Evolutionary conservation across 2,113 vertebrate genomes (phyloP).

Genomic region (Notarius quadriscutis): DNA sequence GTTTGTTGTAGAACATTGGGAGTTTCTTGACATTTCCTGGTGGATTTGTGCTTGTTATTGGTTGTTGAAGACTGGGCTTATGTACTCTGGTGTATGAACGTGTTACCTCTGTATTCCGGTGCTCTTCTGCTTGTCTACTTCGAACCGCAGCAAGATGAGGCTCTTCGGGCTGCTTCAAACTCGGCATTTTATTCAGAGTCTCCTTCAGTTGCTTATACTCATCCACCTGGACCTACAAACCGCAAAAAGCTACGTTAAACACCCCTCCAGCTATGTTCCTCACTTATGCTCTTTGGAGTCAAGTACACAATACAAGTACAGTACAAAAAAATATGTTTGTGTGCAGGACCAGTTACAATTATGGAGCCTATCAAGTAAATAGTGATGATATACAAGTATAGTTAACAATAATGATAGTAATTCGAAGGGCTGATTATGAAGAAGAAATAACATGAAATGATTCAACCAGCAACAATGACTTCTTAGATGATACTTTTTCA

Average conservation of each 20-base stretch:
- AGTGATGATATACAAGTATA: background rate
- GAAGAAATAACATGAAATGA: background rate
- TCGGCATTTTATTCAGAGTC: constrained; percentile 77
- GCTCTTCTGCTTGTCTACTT: background rate
- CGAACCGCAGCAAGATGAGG: constrained; percentile 33
- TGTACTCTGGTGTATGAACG: background rate
- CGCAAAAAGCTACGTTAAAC: constrained; percentile 14
- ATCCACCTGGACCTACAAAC: constrained; percentile 83
- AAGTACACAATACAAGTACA: background rate
- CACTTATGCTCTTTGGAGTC: background rate
- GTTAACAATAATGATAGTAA: background rate
- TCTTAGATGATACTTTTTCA: background rate
- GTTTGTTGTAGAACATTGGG: background rate
- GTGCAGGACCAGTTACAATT: background rate
- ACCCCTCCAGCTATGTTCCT: background rate
- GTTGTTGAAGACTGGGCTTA: background rate
- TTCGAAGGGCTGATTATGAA: background rate
- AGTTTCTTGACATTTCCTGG: background rate
- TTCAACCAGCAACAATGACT: background rate
- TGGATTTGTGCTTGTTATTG: background rate
- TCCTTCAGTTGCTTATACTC: constrained; percentile 89
- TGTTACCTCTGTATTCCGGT: constrained; percentile 54
- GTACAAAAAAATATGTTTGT: background rate
- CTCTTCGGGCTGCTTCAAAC: constrained; percentile 65
- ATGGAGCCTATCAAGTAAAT: background rate